A percentile compares a stretch with the other conserved stretches of the same genome.
These are phyloP conservation scores for Oikopleura dioica DNA, from an alignment of 23 tunicate genomes.

Conservation along the genomic window DNA sequence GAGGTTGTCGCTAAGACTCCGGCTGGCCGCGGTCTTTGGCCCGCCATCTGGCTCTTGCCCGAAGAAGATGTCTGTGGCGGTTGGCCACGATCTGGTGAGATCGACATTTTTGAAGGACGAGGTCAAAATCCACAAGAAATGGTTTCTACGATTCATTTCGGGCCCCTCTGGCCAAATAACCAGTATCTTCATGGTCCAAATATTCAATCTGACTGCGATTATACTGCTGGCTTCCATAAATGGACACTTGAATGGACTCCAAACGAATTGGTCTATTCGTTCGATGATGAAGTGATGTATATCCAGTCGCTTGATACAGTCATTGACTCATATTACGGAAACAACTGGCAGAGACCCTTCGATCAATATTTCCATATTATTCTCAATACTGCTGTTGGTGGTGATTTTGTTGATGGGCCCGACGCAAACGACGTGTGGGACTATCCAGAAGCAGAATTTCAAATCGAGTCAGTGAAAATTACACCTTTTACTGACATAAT, in stretches of 20 bases:
- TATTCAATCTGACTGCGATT: slow-evolving; percentile 22
- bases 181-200: slow-evolving; percentile 57
- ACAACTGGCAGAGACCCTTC: not conserved
- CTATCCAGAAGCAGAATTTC: not conserved
- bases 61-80: slow-evolving; percentile 44
- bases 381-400: not conserved
- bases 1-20: slow-evolving; percentile 83
- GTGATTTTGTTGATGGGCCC: not conserved
- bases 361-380: not conserved
- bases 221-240: slow-evolving; percentile 19
- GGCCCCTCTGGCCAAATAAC: slow-evolving; percentile 62
- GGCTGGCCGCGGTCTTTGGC: slow-evolving; percentile 81
- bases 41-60: slow-evolving; percentile 82
- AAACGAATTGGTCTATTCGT: slow-evolving; percentile 60
- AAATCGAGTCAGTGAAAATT: not conserved
- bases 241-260: slow-evolving; percentile 96
- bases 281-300: not conserved
- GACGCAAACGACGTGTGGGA: not conserved
- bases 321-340: not conserved
- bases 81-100: slow-evolving; percentile 89
- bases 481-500: not conserved
- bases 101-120: slow-evolving; percentile 56
- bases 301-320: not conserved
- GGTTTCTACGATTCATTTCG: slow-evolving; percentile 71
- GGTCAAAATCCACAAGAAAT: slow-evolving; percentile 60